These are phyloP conservation scores for Caenorhabditis sulstoni DNA, from an alignment of 2,888 invertebrate species.

Conservation along the genomic window DNA sequence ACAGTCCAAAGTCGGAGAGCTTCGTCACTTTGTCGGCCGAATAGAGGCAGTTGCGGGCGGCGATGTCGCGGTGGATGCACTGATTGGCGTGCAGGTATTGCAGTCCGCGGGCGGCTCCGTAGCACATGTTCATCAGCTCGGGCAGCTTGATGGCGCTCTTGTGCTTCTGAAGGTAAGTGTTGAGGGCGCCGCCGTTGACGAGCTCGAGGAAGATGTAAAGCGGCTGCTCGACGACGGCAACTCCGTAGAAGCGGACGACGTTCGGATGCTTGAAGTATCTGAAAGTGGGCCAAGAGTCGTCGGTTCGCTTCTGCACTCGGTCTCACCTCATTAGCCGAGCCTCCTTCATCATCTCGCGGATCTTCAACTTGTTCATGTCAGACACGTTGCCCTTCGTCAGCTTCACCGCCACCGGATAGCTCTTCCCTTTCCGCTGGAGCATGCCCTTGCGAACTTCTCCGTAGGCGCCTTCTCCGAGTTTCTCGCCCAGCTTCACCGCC, in stretches of 20 bases:
- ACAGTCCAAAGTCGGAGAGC: slow-evolving; percentile 62
- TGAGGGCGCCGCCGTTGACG: slow-evolving; percentile 3
- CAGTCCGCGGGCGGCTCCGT: slow-evolving; percentile 49
- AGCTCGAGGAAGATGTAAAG: slow-evolving; percentile 50
- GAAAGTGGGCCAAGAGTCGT: no score
- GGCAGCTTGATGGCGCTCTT: slow-evolving; percentile 13
- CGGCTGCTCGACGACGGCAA: slow-evolving; percentile 61
- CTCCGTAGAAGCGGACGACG: slow-evolving; percentile 58
- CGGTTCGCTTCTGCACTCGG: no score
- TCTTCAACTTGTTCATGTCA: slow-evolving; percentile 51
- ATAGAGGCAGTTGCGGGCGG: slow-evolving; percentile 53
- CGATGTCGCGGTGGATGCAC: slow-evolving; percentile 53
- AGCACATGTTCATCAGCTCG: slow-evolving; percentile 34
- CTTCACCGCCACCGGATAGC: slow-evolving; percentile 53
- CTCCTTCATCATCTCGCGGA: slow-evolving; percentile 63
- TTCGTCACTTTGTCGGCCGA: slow-evolving; percentile 45
- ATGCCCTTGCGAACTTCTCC: slow-evolving; percentile 58
- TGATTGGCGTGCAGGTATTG: slow-evolving; percentile 47
- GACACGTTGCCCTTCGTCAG: slow-evolving; percentile 43
- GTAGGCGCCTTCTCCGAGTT: slow-evolving; percentile 62
- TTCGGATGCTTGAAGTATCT: slow-evolving; percentile 57
- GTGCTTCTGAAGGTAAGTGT: slow-evolving; percentile 30
- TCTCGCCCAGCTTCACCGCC: slow-evolving; percentile 46
- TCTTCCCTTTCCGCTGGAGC: slow-evolving; percentile 27
- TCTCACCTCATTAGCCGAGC: slow-evolving; percentile 48